Conservation (phyloP, 2,113 vertebrate genomes). For the Apistogramma diplotaenia region DNA sequence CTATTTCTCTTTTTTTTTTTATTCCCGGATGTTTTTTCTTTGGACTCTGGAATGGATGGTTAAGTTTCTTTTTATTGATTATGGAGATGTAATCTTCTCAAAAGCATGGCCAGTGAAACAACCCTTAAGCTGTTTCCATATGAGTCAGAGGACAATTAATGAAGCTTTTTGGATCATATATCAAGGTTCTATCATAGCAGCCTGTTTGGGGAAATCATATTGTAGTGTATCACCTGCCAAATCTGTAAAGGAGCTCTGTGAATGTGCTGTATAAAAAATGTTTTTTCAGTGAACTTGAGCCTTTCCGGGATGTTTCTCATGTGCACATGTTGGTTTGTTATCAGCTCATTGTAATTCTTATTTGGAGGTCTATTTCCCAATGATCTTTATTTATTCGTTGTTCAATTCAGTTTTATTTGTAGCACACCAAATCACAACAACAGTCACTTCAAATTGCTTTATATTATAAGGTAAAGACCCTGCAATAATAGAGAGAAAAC, state of each 20-base stretch:
- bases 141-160: conserved; percentile 58
- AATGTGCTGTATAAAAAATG: neutral
- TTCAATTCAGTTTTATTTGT: neutral
- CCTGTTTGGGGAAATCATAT: conserved; percentile 41
- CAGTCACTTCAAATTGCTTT: neutral
- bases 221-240: conserved; percentile 30
- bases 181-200: conserved; percentile 44
- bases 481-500: neutral
- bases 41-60: conserved; percentile 22
- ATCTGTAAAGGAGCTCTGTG: conserved; percentile 1
- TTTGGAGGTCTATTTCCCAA: neutral
- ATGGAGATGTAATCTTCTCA: conserved; percentile 75
- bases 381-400: neutral
- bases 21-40: conserved; percentile 41
- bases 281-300: neutral
- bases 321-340: neutral
- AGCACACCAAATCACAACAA: neutral
- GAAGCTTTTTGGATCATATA: conserved; percentile 43
- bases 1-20: conserved; percentile 5
- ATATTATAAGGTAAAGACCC: neutral
- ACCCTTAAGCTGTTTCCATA: conserved; percentile 50
- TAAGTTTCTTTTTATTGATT: conserved; percentile 67
- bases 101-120: conserved; percentile 66
- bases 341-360: neutral
- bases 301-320: neutral